Percentiles rank a stretch among this genome's conserved stretches.
These are phyloP conservation scores for Metopia argyrocephala DNA, from an alignment of 2,888 invertebrate species.

Conservation along the genomic window DNA sequence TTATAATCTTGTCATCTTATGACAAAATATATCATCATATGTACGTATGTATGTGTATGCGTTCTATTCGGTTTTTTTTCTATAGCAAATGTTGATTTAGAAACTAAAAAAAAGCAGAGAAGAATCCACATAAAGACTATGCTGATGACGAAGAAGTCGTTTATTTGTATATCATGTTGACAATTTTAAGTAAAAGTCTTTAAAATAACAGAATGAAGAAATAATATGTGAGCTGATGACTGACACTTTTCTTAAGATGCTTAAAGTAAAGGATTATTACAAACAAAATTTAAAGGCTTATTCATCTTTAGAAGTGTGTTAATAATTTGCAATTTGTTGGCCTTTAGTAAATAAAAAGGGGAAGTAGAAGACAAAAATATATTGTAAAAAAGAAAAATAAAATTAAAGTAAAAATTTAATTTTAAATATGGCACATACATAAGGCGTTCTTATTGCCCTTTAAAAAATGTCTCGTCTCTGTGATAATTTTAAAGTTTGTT, in stretches of 20 bases:
- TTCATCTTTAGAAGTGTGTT: constrained; percentile 10
- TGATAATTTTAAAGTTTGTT: too few relatives aligned
- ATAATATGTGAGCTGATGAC: constrained; percentile 4
- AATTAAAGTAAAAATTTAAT: too few relatives aligned
- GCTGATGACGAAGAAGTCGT: background rate
- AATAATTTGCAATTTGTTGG: constrained; percentile 18
- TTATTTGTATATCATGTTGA: constrained; percentile 13
- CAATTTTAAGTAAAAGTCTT: background rate
- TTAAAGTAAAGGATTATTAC: background rate
- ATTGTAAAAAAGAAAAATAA: too few relatives aligned
- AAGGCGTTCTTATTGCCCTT: too few relatives aligned
- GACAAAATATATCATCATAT: constrained; percentile 41
- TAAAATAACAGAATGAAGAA: background rate
- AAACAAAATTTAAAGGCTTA: background rate
- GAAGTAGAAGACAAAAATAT: too few relatives aligned
- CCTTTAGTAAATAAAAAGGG: background rate
- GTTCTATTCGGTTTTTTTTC: background rate
- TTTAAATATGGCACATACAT: background rate
- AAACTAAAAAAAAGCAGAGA: background rate
- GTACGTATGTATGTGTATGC: background rate
- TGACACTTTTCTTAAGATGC: constrained; percentile 9
- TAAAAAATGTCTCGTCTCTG: too few relatives aligned
- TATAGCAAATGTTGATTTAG: background rate
- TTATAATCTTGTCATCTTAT: constrained; percentile 62
- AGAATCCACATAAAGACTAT: background rate